Percentiles rank a stretch among this genome's conserved stretches.
These are phyloP conservation scores for Phallusia fumigata DNA, from an alignment of 23 tunicate species.

Conservation along the genomic window DNA sequence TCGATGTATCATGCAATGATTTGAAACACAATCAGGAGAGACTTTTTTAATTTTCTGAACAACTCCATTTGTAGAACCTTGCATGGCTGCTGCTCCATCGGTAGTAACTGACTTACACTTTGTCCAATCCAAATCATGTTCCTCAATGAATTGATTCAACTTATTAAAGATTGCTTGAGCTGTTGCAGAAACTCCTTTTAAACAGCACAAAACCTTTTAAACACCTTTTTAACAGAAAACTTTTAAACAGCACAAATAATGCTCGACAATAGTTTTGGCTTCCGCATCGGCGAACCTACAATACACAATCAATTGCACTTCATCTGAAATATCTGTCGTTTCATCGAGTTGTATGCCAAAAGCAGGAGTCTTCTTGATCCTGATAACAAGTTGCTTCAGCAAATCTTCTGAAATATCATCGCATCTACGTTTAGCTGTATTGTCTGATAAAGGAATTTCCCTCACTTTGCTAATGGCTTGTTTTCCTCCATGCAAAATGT, in stretches of 20 bases:
- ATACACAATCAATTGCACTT: conserved; percentile 24
- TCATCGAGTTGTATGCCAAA: conserved; percentile 28
- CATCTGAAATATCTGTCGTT: conserved; percentile 19
- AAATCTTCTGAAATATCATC: not conserved
- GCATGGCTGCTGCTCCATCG: conserved; percentile 39
- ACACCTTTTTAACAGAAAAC: conserved; percentile 7
- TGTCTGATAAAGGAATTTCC: too few relatives aligned
- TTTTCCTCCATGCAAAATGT: too few relatives aligned
- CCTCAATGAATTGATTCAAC: too few relatives aligned
- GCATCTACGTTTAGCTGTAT: not conserved
- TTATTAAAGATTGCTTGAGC: too few relatives aligned
- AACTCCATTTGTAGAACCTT: too few relatives aligned
- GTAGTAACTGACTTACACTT: too few relatives aligned
- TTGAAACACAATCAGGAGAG: conserved; percentile 19
- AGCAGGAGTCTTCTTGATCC: not conserved
- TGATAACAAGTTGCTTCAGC: not conserved
- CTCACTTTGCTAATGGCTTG: not conserved
- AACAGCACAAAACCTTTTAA: too few relatives aligned
- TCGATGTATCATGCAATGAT: conserved; percentile 29
- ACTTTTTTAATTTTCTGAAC: conserved; percentile 15
- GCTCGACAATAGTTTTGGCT: conserved; percentile 20
- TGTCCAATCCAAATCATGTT: too few relatives aligned
- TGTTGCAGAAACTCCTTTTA: too few relatives aligned
- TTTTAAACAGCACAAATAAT: conserved; percentile 22
- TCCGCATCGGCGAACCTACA: conserved; percentile 11